Base-by-base conservation (phyloP, 2,113 vertebrate species). In the Hylia prasina region DNA sequence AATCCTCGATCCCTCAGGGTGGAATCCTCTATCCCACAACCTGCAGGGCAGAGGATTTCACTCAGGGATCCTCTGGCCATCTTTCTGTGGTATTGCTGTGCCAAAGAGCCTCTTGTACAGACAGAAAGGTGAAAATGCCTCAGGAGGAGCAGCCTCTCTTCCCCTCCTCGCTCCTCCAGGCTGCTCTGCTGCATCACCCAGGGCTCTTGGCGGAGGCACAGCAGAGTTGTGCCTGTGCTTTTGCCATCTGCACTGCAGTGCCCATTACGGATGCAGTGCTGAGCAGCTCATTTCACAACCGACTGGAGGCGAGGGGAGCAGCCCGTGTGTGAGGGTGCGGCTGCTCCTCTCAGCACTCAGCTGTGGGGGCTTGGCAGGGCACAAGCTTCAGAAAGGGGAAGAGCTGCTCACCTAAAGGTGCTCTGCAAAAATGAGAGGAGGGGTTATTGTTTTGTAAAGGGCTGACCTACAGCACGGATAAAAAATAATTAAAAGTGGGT, bases 181-280 rank as follows among this genome's bases (percentile, higher is more conserved):
- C 70, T 8, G 72, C 77, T 86, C 40, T 75, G 81, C 61, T 70
- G 66, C 87, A 22, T 60, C 45, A 45, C 3, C 39, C 79, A 53
- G 93, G 69, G 89, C 91, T 60, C 17, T 2, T 81, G 94, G 82
- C 7, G 0, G 85, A 70, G 82, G 86, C 85, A 71, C 79, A 71
- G 93, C 60, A 33, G 66, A 81, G 82, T 44, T 82, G 92, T 90
- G 93, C 6, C 91, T 90, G 22, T 54, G 95, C 90, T 70, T 70
- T 39, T 95, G 94, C 93, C 94, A 94, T 96, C 94, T 95, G 95
- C 95, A 95, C 94, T 97, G 97, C 95, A 96, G 94, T 93, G 87
- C 96, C 96, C 93, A 95, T 97, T 97, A 95, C 17, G 58, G 93
- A 97, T 96, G 92, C 96, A 96, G 95, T 6, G 37, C 95, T 72